Base-by-base conservation (phyloP, 2,797 vertebrate species). In the Mus minutoides region DNA sequence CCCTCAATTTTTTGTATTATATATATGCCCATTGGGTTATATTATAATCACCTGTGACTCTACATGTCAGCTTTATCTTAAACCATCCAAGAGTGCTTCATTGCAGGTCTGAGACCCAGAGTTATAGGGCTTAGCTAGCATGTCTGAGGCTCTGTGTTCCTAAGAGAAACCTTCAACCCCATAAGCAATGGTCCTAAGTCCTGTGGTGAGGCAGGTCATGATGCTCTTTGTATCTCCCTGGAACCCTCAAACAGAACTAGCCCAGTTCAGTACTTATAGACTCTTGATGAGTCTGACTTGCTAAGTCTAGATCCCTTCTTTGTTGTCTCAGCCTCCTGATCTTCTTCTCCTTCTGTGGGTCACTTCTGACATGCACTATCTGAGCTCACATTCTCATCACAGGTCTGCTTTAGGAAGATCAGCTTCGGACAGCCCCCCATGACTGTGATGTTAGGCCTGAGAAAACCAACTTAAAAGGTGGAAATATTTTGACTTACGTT, bases 191-290 rank as follows among this genome's bases (percentile, higher is more conserved):
- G 46, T 85, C 90, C 64, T 80, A 5, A 19, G 1, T 69, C 14
- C 29, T n/a, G 34, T 13, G 34, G 3, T 29, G 46, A 71, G 29
- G 85, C 14, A 37, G 16, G 5, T 21, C 29, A 46, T 22, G 26
- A 62, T 9, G 3, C 2, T 67, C 8, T 54, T 12, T 2, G 2
- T 7, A 16, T 54, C 43, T 88, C 54, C 6, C n/a, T 83, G 9
- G 88, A 13, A 40, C 31, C 13, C 7, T 77, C 52, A 54, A 17
- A 11, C 0, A 14, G 16, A 80, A 7, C 7, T 8, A 80, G 22
- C 6, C 14, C 10, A 1, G 8, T 2, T 60, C 2, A 34, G 29
- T 17, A 24, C 16, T 0, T 2, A 85, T 10, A 21, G 9, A 26
- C 17, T 92, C 64, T 69, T 80, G 34, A n/a, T 60, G 31, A 46